Percentiles rank a stretch among this genome's conserved stretches.
Evolutionary conservation across 2,113 vertebrate genomes (phyloP).

Genomic region (Saguinus midas): DNA sequence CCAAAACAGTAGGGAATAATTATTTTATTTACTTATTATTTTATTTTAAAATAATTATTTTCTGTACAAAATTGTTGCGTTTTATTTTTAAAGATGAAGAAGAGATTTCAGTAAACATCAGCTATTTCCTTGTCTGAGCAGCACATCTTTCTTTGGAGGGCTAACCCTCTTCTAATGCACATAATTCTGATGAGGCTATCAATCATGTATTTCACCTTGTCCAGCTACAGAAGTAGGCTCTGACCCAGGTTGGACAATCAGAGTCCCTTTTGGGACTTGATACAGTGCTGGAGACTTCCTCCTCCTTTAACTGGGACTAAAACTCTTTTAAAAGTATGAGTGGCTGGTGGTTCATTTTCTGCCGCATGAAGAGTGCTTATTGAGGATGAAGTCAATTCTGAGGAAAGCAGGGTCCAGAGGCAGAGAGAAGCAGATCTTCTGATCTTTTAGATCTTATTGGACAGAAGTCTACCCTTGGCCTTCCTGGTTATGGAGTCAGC

Average conservation of each 20-base stretch:
- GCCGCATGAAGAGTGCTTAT: neutral
- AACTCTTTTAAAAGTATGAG: neutral
- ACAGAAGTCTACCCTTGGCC: neutral
- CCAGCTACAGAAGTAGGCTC: neutral
- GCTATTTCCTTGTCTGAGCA: neutral
- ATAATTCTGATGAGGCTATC: neutral
- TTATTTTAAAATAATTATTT: neutral
- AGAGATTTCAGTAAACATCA: neutral
- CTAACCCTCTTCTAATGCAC: neutral
- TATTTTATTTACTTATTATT: neutral
- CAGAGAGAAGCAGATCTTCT: neutral
- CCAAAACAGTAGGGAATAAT: neutral
- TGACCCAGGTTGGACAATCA: neutral
- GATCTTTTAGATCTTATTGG: neutral
- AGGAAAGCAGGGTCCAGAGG: neutral
- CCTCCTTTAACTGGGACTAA: neutral
- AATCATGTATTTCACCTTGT: neutral
- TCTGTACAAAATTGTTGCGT: neutral
- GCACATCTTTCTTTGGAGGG: neutral
- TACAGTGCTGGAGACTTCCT: rapidly evolving
- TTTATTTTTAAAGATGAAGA: neutral
- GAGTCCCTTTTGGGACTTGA: neutral
- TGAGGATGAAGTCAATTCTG: neutral
- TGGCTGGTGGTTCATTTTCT: neutral
- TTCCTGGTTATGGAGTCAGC: neutral